Evolutionary conservation across 2,888 invertebrate genomes (phyloP).

Genomic region (Cotesia congregata): DNA sequence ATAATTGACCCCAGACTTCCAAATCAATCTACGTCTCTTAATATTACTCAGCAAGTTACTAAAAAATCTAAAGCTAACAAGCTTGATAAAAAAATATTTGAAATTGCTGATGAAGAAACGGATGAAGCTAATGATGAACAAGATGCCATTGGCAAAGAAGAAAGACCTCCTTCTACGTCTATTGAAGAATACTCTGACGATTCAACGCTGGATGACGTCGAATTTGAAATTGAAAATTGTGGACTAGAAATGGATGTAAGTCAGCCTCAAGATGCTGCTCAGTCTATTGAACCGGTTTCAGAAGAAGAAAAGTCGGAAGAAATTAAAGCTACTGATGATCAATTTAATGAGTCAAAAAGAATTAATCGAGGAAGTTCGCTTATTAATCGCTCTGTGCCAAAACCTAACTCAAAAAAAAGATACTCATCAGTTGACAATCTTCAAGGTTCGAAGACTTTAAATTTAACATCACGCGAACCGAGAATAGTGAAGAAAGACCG

Average conservation of each 20-base stretch:
- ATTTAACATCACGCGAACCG: conserved; percentile 50
- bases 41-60: conserved; percentile 46
- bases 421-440: conserved; percentile 67
- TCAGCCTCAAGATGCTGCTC: conserved; percentile 31
- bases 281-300: conserved; percentile 39
- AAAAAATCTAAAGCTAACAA: conserved; percentile 48
- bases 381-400: conserved; percentile 49
- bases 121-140: conserved; percentile 46
- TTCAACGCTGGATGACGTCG: conserved; percentile 49
- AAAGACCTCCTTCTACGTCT: conserved; percentile 35
- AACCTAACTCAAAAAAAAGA: conserved; percentile 58
- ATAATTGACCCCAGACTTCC: conserved; percentile 43
- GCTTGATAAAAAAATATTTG: conserved; percentile 42
- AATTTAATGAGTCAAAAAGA: conserved; percentile 49
- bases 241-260: conserved; percentile 53
- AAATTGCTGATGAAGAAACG: conserved; percentile 46
- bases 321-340: conserved; percentile 40
- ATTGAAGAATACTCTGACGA: conserved; percentile 48
- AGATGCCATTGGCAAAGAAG: conserved; percentile 26
- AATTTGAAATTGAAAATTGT: conserved; percentile 63
- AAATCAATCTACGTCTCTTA: conserved; percentile 46
- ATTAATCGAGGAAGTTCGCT: conserved; percentile 61
- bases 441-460: conserved; percentile 50
- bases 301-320: conserved; percentile 44
- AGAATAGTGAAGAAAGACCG: conserved; percentile 37